Percentiles rank a stretch among this genome's conserved stretches.
These are phyloP conservation scores for Platyscapa corneri DNA, from an alignment of 1,140 invertebrate species.

Conservation along the genomic window DNA sequence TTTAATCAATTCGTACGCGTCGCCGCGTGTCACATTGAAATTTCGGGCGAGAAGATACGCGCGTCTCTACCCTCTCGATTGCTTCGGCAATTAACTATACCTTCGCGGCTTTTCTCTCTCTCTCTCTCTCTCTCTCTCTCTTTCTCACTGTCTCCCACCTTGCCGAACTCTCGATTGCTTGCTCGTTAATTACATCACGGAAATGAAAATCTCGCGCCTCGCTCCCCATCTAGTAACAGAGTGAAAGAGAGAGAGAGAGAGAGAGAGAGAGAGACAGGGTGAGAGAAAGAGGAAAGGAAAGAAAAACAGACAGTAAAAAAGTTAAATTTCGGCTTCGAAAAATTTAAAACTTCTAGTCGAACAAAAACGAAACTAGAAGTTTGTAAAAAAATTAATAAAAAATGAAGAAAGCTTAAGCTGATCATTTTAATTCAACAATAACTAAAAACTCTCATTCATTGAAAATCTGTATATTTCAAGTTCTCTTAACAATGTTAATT, in stretches of 20 bases:
- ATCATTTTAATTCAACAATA: too few species aligned
- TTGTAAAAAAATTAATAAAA: neutral
- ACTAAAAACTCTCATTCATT: too few species aligned
- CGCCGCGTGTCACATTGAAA: constrained; percentile 42
- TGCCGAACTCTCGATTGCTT: neutral
- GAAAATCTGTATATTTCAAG: too few species aligned
- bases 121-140: neutral
- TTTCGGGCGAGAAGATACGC: constrained; percentile 51
- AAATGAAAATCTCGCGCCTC: constrained; percentile 56
- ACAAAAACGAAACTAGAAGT: neutral
- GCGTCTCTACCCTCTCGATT: neutral
- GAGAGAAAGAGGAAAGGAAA: neutral
- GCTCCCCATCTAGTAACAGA: neutral
- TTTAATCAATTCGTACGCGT: constrained; percentile 41
- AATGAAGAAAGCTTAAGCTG: neutral
- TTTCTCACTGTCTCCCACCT: neutral
- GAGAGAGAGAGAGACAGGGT: neutral
- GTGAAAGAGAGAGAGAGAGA: neutral
- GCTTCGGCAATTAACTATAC: constrained; percentile 37
- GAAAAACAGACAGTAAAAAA: neutral
- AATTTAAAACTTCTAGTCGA: neutral
- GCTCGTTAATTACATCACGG: constrained; percentile 58
- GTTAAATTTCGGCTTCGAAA: neutral
- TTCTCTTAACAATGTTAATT: too few species aligned
- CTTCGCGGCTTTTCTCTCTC: neutral